These are phyloP conservation scores for Callospermophilus lateralis DNA, from an alignment of 2,113 vertebrate species.

Conservation along the genomic window DNA sequence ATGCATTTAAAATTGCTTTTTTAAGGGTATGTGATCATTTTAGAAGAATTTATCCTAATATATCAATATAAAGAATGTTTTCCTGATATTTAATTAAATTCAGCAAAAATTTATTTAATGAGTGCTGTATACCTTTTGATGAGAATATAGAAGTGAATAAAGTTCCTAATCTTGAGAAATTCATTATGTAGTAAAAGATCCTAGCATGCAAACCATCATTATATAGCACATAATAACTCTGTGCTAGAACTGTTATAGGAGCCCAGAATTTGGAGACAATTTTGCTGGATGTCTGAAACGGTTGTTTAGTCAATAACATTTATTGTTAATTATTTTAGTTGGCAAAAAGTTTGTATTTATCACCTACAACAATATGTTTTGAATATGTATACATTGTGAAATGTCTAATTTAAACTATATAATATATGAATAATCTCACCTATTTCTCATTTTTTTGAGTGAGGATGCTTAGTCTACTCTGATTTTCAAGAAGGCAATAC, in stretches of 20 bases:
- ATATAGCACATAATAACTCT: background rate
- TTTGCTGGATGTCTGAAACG: slow-evolving; percentile 15
- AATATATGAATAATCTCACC: background rate
- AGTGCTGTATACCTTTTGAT: background rate
- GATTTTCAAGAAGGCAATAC: background rate
- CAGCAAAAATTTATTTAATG: background rate
- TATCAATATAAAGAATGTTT: background rate
- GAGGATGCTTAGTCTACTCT: background rate
- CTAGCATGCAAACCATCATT: background rate
- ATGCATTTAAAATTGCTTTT: background rate
- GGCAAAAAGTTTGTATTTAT: background rate
- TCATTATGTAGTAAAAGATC: background rate
- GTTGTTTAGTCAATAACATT: background rate
- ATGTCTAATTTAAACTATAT: background rate
- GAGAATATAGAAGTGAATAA: background rate
- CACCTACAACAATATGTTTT: background rate
- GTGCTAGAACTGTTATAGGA: background rate
- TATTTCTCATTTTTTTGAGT: background rate
- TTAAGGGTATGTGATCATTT: background rate
- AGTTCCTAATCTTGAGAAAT: background rate
- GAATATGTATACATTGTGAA: background rate
- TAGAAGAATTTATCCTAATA: background rate
- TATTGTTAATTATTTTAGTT: background rate
- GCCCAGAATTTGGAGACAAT: background rate
- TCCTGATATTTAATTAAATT: slow-evolving; percentile 36